Percentiles rank a stretch among this genome's conserved stretches.
Conservation (phyloP, 2,888 invertebrate genomes). For the Rugalucina vietnamica region DNA sequence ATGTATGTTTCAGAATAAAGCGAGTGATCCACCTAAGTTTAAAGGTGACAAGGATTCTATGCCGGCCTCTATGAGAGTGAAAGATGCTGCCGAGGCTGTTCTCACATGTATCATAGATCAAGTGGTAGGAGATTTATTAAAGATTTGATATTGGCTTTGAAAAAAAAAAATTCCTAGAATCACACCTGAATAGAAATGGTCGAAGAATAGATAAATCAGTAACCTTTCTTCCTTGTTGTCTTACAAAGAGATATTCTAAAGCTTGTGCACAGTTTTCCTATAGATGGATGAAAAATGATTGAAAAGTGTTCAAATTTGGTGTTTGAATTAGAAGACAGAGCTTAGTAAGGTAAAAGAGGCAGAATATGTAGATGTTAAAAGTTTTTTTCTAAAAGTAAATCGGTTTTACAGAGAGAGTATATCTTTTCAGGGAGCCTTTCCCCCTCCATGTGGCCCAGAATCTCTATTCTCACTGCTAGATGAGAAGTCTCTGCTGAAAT, state of each 20-base stretch:
- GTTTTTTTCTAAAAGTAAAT: too few relatives aligned
- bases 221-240: too few relatives aligned
- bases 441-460: slow-evolving; percentile 92
- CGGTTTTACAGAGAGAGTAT: neutral
- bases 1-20: slow-evolving; percentile 87
- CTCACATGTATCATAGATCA: slow-evolving; percentile 86
- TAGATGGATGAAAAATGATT: too few relatives aligned
- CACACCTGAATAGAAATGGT: too few relatives aligned
- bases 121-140: neutral
- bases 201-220: too few relatives aligned
- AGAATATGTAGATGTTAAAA: too few relatives aligned
- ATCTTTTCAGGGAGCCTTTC: slow-evolving; percentile 89
- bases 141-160: neutral
- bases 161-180: too few relatives aligned
- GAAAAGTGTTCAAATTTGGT: too few relatives aligned
- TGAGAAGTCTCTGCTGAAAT: slow-evolving; percentile 92
- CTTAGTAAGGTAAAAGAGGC: too few relatives aligned
- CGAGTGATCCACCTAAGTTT: slow-evolving; percentile 94
- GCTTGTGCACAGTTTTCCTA: too few relatives aligned
- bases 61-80: slow-evolving; percentile 98
- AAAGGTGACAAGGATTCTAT: slow-evolving; percentile 98
- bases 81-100: slow-evolving; percentile 98
- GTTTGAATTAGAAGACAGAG: too few relatives aligned
- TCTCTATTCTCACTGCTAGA: slow-evolving; percentile 94
- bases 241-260: too few relatives aligned